These are phyloP conservation scores for Microctenopoma steveboyesi DNA, from an alignment of 2,797 vertebrate species.

Conservation along the genomic window DNA sequence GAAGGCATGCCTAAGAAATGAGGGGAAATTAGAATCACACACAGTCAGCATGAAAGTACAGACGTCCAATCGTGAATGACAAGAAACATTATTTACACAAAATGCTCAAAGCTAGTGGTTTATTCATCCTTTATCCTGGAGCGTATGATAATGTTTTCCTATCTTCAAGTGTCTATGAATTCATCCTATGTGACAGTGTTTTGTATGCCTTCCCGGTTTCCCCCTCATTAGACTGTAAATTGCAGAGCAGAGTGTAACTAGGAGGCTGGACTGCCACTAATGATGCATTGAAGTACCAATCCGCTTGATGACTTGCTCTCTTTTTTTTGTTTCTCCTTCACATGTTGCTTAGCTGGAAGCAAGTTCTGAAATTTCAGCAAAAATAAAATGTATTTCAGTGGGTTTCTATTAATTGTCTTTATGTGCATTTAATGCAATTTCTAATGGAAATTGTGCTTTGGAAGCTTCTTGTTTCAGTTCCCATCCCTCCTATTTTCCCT, in stretches of 20 bases:
- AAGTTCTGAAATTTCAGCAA: not conserved
- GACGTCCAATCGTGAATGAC: slow-evolving; percentile 21
- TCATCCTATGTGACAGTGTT: slow-evolving; percentile 16
- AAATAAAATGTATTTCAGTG: not conserved
- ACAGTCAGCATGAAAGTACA: slow-evolving; percentile 3
- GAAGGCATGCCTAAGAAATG: slow-evolving; percentile 46
- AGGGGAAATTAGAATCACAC: slow-evolving; percentile 43
- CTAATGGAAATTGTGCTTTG: not conserved
- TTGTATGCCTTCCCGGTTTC: slow-evolving; percentile 18
- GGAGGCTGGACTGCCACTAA: slow-evolving; percentile 5
- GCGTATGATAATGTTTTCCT: slow-evolving; percentile 7
- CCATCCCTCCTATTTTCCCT: not conserved
- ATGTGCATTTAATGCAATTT: not conserved
- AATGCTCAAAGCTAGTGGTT: not conserved
- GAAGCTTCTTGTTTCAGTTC: not conserved
- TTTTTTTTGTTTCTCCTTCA: not conserved
- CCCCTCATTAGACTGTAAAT: slow-evolving; percentile 28
- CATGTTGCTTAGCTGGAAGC: not conserved
- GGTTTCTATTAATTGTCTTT: not conserved
- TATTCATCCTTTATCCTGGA: slow-evolving; percentile 1
- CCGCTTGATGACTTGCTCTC: not conserved
- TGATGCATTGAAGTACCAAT: slow-evolving; percentile 17
- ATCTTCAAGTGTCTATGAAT: slow-evolving; percentile 10
- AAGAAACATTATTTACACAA: slow-evolving; percentile 2
- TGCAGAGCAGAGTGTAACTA: slow-evolving; percentile 13